A percentile compares a stretch with the other conserved stretches of the same genome.
Conservation (phyloP, 2,888 invertebrate genomes). For the Acronicta aceris region DNA sequence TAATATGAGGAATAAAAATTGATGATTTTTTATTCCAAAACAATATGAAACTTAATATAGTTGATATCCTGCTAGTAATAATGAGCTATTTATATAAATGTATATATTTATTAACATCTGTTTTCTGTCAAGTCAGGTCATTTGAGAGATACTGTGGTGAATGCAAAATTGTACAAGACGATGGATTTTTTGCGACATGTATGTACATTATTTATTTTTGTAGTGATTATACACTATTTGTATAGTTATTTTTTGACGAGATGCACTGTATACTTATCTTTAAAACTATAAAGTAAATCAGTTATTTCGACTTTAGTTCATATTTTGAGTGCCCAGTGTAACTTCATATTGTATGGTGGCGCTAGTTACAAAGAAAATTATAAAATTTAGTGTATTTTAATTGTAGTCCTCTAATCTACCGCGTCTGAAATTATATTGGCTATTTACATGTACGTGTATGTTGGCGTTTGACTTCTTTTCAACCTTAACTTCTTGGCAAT, state of each 20-base stretch:
- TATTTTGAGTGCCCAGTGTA: not conserved
- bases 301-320: not conserved
- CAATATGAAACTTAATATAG: too few species aligned
- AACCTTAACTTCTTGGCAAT: not conserved
- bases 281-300: conserved; percentile 3
- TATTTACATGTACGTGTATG: not conserved
- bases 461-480: not conserved
- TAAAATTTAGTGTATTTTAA: too few species aligned
- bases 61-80: too few species aligned
- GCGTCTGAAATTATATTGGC: conserved; percentile 4
- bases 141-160: conserved; percentile 37
- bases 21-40: too few species aligned
- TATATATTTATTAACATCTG: conserved; percentile 16
- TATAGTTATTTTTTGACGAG: not conserved
- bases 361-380: too few species aligned
- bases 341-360: not conserved
- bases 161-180: conserved; percentile 48
- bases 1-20: too few species aligned
- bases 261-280: not conserved
- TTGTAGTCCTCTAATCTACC: not conserved
- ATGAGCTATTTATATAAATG: too few species aligned
- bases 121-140: conserved; percentile 44
- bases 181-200: conserved; percentile 29
- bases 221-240: not conserved
- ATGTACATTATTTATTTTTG: conserved; percentile 17